Conservation (phyloP, 2,797 vertebrate genomes). For the Sebastolobus alascanus region DNA sequence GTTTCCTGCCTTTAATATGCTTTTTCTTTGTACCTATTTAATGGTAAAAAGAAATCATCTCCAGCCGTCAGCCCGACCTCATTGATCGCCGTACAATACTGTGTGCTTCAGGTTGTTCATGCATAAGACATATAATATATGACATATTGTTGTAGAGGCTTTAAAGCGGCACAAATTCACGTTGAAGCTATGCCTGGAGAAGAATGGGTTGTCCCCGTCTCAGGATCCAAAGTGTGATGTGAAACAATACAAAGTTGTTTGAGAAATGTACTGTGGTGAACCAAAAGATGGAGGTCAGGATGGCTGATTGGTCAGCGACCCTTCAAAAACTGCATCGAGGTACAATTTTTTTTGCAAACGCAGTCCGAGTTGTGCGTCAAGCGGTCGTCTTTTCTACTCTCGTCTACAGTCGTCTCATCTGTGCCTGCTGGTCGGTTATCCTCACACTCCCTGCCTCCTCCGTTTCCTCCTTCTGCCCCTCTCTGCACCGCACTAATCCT, state of each 20-base stretch:
- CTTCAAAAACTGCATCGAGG: constrained; percentile 25
- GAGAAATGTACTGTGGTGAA: constrained; percentile 52
- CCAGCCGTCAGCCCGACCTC: constrained; percentile 26
- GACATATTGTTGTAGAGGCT: constrained; percentile 48
- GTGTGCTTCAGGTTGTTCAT: constrained; percentile 47
- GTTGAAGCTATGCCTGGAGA: constrained; percentile 25
- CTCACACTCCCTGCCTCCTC: constrained; percentile 5
- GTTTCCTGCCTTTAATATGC: constrained; percentile 16
- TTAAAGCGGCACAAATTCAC: constrained; percentile 37
- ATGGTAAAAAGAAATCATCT: constrained; percentile 34
- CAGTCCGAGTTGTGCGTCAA: constrained; percentile 16
- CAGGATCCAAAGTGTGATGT: constrained; percentile 53
- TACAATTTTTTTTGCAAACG: constrained; percentile 29
- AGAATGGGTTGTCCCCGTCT: constrained; percentile 44
- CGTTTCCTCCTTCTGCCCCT: constrained; percentile 41
- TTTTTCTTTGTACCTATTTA: constrained; percentile 34
- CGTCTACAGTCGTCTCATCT: constrained; percentile 24
- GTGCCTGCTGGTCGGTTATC: constrained; percentile 48
- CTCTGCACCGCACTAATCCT: constrained; percentile 58
- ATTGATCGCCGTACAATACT: constrained; percentile 41
- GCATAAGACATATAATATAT: constrained; percentile 43
- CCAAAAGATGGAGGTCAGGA: constrained; percentile 23
- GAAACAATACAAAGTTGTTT: constrained; percentile 53
- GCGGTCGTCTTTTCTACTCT: constrained; percentile 23
- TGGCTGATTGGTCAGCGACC: constrained; percentile 20